These are phyloP conservation scores for Neoitamus cyanurus DNA, from an alignment of 2,888 invertebrate genomes.

Conservation along the genomic window DNA sequence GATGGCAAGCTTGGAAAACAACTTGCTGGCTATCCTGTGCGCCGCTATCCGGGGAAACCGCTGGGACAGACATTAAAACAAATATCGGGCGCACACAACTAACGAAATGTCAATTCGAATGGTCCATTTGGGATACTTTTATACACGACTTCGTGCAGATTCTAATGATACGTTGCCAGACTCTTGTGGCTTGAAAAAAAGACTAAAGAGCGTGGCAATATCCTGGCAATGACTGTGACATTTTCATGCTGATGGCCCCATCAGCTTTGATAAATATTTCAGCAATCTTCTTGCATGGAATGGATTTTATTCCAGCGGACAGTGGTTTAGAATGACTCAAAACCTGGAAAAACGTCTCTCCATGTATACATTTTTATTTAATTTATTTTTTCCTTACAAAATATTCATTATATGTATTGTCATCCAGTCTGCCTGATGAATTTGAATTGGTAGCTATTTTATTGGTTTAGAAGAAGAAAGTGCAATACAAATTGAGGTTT, in stretches of 20 bases:
- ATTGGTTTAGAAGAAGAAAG: too few species aligned
- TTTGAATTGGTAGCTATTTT: too few species aligned
- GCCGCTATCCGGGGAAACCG: not conserved
- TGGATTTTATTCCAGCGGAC: too few species aligned
- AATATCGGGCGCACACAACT: conserved; percentile 25
- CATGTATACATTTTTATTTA: too few species aligned
- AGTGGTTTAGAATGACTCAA: too few species aligned
- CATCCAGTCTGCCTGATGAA: too few species aligned
- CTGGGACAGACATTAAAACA: conserved; percentile 35
- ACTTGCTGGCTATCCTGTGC: conserved; percentile 3
- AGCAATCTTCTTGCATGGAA: not conserved
- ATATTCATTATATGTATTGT: too few species aligned
- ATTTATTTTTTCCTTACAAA: too few species aligned
- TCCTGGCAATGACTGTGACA: not conserved
- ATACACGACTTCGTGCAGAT: conserved; percentile 10
- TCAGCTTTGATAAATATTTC: conserved; percentile 6
- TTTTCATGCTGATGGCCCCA: not conserved
- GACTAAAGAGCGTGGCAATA: not conserved
- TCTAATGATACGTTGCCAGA: not conserved
- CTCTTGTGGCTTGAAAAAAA: not conserved
- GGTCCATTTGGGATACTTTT: conserved; percentile 23
- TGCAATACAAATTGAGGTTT: too few species aligned
- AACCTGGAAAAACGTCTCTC: too few species aligned
- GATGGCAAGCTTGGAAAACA: not conserved
- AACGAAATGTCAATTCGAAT: conserved; percentile 36